A percentile compares a stretch with the other conserved stretches of the same genome.
These are phyloP conservation scores for Otolemur garnettii DNA, from an alignment of 2,113 vertebrate species.

Conservation along the genomic window DNA sequence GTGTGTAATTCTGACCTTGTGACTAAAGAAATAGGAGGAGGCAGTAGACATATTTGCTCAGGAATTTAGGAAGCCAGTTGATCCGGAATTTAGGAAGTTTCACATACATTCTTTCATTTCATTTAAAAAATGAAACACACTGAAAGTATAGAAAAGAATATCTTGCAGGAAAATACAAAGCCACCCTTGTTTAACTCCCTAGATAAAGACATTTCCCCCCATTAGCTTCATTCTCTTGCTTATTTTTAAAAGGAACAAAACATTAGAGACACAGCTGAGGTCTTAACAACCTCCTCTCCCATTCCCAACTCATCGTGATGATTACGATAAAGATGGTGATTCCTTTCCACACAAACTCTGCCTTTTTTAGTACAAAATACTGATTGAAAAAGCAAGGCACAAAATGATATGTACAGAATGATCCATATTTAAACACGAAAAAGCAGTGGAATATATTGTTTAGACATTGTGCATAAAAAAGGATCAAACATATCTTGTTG, in stretches of 20 bases:
- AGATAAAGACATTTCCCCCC: slow-evolving; percentile 2
- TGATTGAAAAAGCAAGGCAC: not conserved
- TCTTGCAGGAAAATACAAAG: not conserved
- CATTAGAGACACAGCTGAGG: not conserved
- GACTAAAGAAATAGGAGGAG: not conserved
- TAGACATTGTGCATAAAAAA: slow-evolving; percentile 44
- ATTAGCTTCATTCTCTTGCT: not conserved
- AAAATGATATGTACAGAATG: slow-evolving; percentile 24
- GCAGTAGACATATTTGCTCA: too few relatives aligned
- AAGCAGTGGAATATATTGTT: not conserved
- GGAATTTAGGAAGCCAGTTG: not conserved
- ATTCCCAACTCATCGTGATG: not conserved
- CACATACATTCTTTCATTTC: not conserved
- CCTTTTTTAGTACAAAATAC: slow-evolving; percentile 33
- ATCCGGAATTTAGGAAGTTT: not conserved
- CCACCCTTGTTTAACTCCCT: not conserved
- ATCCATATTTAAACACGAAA: slow-evolving; percentile 15
- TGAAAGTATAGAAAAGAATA: not conserved
- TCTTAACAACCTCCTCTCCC: not conserved
- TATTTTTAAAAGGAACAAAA: slow-evolving; percentile 24
- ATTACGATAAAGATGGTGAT: not conserved
- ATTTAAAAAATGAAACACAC: slow-evolving; percentile 29
- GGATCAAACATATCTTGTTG: not conserved
- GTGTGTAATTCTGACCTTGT: not conserved
- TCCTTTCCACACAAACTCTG: not conserved